These are phyloP conservation scores for Rana temporaria DNA, from an alignment of 2,113 vertebrate genomes.

Conservation along the genomic window DNA sequence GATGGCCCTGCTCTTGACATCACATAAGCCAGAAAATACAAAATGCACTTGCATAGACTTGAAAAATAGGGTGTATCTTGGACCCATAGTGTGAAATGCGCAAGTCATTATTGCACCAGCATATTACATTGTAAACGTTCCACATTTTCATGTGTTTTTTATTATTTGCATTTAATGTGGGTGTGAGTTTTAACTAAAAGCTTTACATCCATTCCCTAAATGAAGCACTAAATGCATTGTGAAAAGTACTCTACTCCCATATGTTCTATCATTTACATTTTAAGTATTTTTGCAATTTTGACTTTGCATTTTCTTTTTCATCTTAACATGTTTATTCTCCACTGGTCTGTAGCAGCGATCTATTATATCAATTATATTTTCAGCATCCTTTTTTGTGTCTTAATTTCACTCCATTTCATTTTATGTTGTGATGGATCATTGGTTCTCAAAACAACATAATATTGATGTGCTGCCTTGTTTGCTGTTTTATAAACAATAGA, in stretches of 20 bases:
- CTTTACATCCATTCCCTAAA: too few relatives aligned
- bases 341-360: slow-evolving; percentile 31
- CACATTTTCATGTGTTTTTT: too few relatives aligned
- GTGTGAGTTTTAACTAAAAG: too few relatives aligned
- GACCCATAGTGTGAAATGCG: too few relatives aligned
- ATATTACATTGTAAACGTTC: too few relatives aligned
- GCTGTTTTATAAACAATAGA: slow-evolving; percentile 53
- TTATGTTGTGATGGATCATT: slow-evolving; percentile 57
- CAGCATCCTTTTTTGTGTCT: slow-evolving; percentile 44
- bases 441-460: slow-evolving; percentile 57
- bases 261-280: background rate
- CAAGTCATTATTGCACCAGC: too few relatives aligned
- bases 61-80: too few relatives aligned
- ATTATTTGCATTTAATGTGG: too few relatives aligned
- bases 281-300: background rate
- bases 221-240: too few relatives aligned
- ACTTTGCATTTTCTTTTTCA: slow-evolving; percentile 6
- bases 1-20: too few relatives aligned
- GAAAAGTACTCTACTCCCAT: background rate
- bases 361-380: slow-evolving; percentile 44
- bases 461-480: slow-evolving; percentile 56
- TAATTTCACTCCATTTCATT: slow-evolving; percentile 56
- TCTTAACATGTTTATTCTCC: slow-evolving; percentile 19
- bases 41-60: too few relatives aligned
- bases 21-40: too few relatives aligned